These are phyloP conservation scores for Dynastes grantii DNA, from an alignment of 2,888 invertebrate genomes.

Conservation along the genomic window DNA sequence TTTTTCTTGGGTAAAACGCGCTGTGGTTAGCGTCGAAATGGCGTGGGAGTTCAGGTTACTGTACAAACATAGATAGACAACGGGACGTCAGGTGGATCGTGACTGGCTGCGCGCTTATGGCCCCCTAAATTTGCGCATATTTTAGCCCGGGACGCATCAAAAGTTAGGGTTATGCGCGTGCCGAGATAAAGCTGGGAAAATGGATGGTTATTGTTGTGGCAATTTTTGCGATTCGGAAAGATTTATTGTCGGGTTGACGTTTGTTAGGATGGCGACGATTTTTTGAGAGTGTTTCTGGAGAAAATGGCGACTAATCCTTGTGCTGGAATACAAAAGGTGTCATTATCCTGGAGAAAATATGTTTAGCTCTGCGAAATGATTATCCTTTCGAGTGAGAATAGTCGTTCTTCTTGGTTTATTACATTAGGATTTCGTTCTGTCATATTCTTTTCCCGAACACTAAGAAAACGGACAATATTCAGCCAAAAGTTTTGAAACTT, in stretches of 20 bases:
- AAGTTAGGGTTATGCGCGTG: constrained; percentile 1
- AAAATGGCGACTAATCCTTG: no score
- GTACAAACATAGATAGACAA: constrained; percentile 20
- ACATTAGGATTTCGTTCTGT: no score
- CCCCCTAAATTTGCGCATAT: constrained; percentile 14
- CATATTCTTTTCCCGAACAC: no score
- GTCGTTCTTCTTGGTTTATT: no score
- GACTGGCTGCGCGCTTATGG: background rate
- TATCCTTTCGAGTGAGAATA: no score
- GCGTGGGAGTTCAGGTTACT: background rate
- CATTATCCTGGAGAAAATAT: no score
- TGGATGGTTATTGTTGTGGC: constrained; percentile 13
- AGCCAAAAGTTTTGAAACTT: no score
- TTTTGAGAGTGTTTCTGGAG: background rate
- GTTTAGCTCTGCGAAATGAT: no score
- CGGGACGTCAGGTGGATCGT: constrained; percentile 22
- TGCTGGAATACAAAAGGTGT: no score
- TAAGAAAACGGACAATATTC: no score
- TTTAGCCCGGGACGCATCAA: background rate
- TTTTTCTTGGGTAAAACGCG: background rate
- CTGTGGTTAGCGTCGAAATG: no score
- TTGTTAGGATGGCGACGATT: background rate
- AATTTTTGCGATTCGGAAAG: background rate
- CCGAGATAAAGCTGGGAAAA: constrained; percentile 5
- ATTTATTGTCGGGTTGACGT: background rate